Evolutionary conservation across 2,797 vertebrate species (phyloP).

Genomic region (Eutrigla gurnardus): DNA sequence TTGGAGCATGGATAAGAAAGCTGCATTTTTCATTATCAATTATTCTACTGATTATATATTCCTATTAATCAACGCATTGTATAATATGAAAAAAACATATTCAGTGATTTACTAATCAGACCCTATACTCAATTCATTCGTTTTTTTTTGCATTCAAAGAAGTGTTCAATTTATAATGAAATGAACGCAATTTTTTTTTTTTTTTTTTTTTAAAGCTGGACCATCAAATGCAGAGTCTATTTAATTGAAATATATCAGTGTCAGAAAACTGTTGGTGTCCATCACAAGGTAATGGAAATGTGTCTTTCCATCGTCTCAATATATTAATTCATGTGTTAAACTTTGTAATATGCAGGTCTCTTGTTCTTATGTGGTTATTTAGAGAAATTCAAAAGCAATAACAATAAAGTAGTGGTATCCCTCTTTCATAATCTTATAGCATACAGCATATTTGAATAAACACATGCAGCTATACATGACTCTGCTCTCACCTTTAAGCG

Average conservation of each 20-base stretch:
- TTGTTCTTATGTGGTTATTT: too few species aligned
- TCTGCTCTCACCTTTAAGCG: constrained; percentile 86
- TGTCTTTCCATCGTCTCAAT: neutral
- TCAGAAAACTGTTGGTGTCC: neutral
- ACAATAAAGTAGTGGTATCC: neutral
- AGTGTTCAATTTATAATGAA: neutral
- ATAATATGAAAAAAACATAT: neutral
- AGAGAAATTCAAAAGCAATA: neutral
- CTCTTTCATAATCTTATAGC: neutral
- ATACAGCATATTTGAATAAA: neutral
- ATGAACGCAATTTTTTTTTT: too few species aligned
- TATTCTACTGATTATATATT: neutral
- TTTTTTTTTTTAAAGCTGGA: neutral
- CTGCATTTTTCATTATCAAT: neutral
- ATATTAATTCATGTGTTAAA: neutral
- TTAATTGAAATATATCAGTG: neutral
- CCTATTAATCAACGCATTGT: neutral
- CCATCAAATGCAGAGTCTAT: neutral
- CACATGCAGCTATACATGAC: neutral
- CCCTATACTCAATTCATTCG: rapidly evolving
- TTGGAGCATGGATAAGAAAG: neutral
- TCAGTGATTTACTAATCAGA: neutral
- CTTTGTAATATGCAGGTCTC: too few species aligned
- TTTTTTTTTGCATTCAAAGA: neutral
- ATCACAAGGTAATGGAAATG: neutral